phyloP scores from a whole-genome alignment of 2,888 invertebrate genomes.

The Lasioglossum lativentre region DNA sequence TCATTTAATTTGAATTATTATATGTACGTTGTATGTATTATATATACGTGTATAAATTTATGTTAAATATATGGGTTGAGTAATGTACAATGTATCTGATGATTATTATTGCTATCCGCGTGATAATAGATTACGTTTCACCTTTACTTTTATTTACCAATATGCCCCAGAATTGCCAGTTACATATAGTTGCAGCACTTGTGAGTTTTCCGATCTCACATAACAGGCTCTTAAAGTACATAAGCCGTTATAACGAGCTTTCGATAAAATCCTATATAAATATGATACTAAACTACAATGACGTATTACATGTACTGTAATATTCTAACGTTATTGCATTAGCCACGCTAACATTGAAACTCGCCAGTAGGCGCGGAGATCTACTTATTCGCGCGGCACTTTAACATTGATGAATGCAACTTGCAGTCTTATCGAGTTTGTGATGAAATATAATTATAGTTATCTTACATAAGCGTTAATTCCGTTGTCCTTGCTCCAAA shows the following conservation, averaged over 20 bases:
- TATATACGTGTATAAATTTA: constrained; percentile 29
- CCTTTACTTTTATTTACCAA: constrained; percentile 37
- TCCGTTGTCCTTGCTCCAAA: constrained; percentile 27
- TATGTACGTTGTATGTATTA: constrained; percentile 29
- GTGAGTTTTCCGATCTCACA: constrained; percentile 42
- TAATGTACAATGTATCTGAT: constrained; percentile 41
- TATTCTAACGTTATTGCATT: constrained; percentile 30
- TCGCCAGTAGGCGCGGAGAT: not conserved
- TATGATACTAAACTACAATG: constrained; percentile 36
- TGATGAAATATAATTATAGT: constrained; percentile 49
- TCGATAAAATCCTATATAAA: constrained; percentile 43
- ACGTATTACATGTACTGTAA: constrained; percentile 30
- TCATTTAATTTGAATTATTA: constrained; percentile 21
- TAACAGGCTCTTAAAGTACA: constrained; percentile 27
- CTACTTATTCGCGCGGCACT: constrained; percentile 40
- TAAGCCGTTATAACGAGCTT: constrained; percentile 56
- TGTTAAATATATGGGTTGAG: constrained; percentile 30
- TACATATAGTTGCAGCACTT: constrained; percentile 43
- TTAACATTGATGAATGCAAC: constrained; percentile 33
- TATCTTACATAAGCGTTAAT: constrained; percentile 2
- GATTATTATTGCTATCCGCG: constrained; percentile 35
- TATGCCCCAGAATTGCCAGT: constrained; percentile 36
- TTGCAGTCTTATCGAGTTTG: constrained; percentile 43
- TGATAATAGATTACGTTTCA: constrained; percentile 23
- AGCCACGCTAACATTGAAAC: constrained; percentile 23